Evolutionary conservation across 2,113 vertebrate genomes (phyloP).

Genomic region (Dendropsophus ebraccatus): DNA sequence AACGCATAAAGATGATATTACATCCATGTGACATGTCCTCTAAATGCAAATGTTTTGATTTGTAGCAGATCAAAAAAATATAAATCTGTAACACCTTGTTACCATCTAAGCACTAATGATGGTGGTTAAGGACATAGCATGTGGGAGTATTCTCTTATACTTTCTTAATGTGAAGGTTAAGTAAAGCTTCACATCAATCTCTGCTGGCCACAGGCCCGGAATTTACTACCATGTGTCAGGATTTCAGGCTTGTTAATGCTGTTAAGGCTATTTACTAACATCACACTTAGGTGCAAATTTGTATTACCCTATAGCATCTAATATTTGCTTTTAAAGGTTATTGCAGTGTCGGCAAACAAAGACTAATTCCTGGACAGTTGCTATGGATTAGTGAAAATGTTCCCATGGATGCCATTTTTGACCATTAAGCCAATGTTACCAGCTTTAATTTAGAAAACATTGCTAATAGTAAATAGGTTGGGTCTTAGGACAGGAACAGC

Average conservation of each 20-base stretch:
- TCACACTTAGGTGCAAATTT: not conserved
- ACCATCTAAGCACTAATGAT: not conserved
- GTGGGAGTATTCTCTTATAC: not conserved
- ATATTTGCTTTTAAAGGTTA: not conserved
- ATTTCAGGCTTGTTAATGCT: not conserved
- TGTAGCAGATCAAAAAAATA: no score
- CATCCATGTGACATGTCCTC: no score
- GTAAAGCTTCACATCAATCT: not conserved
- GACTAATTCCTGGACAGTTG: not conserved
- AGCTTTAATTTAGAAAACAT: not conserved
- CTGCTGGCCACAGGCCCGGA: not conserved
- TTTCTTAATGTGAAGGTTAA: not conserved
- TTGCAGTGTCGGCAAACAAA: not conserved
- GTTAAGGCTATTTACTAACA: slow-evolving; percentile 6
- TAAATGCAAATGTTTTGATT: no score
- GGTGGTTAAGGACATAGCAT: not conserved
- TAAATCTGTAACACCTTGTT: no score
- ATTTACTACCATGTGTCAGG: not conserved
- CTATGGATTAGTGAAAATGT: not conserved
- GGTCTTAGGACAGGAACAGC: no score
- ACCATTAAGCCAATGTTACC: not conserved
- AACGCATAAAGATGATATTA: no score
- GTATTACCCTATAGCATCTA: not conserved
- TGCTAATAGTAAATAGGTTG: not conserved
- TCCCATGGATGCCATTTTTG: not conserved